Conservation (phyloP, 1,140 invertebrate species). For the Ceratina australensis region DNA sequence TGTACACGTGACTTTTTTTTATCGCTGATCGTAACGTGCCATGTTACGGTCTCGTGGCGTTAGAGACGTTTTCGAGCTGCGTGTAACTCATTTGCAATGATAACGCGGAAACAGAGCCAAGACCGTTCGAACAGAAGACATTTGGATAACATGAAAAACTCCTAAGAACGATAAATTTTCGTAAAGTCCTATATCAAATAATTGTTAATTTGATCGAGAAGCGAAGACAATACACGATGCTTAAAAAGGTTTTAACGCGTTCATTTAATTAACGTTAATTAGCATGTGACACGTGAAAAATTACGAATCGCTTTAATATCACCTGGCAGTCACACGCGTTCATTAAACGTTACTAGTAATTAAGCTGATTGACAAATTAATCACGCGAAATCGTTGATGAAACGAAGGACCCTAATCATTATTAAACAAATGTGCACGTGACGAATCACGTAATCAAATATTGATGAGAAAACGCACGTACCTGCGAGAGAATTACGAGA, state of each 20-base stretch:
- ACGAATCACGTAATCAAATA: not conserved
- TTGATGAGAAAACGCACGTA: not conserved
- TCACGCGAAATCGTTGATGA: not conserved
- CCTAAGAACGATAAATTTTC: not conserved
- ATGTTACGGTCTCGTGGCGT: not conserved
- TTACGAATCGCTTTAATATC: not conserved
- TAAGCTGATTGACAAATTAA: not conserved
- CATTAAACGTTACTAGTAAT: not conserved
- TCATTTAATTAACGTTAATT: constrained; percentile 1
- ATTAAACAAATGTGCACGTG: not conserved
- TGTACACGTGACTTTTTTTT: constrained; percentile 33
- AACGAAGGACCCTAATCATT: not conserved
- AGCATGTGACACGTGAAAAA: not conserved
- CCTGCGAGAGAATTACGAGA: constrained; percentile 50
- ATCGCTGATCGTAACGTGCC: constrained; percentile 14
- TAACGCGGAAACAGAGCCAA: constrained; percentile 32
- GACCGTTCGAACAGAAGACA: constrained; percentile 1
- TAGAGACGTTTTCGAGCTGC: not conserved
- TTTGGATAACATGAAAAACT: not conserved
- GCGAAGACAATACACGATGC: not conserved
- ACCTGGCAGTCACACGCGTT: not conserved
- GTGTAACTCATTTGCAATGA: constrained; percentile 29
- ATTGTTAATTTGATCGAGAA: not conserved
- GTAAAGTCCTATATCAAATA: not conserved
- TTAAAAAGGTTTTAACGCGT: not conserved